Evolutionary conservation across 2,113 vertebrate species (phyloP), one percentile per base, ranked within the genome.

Genomic region (Aspidoscelis tigris): DNA sequence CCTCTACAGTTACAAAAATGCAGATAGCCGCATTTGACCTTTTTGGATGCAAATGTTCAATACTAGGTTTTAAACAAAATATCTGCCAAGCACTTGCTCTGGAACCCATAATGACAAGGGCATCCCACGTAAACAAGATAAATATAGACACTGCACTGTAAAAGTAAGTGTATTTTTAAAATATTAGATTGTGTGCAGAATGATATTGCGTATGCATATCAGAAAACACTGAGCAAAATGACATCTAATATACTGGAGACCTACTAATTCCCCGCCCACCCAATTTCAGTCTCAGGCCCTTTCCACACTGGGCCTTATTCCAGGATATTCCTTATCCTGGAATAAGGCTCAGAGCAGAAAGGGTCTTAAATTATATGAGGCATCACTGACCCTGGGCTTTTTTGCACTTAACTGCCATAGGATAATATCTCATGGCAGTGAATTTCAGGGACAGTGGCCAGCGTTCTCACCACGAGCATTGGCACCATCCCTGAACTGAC

Each of bases 101-200:
- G 44, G 22, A 10, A 76, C 72, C 73, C 61, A 73, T 50, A 81
- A 1, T 1, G 70, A 47, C 64, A 50, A 58, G 26, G 70, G 64
- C 18, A 83, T 44, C 75, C 21, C 68, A 77, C 55, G 76, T 84
- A 88, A 86, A 47, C 8, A 80, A 87, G 72, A 86, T 44, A 88
- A 91, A 88, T 33, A 47, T 11, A 78, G 71, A 50, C 11, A 53
- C 0, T 43, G 21, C 75, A 16, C 1, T 78, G 9, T 18, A 9
- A 14, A 76, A 43, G 43, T 53, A 84, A 64, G 20, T 50, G n/a
- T 64, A 50, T 66, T 79, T 64, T 79, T 5, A 5, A 65, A 16
- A 79, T 24, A 33, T 47, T 50, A 50, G 43, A 75, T 24, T 79
- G 70, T 66, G 14, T 61, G 22, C 24, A 22, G 55, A 79, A 50